Evolutionary conservation across 2,113 vertebrate genomes (phyloP), one percentile per base, ranked within the genome.

Genomic region (Lates calcarifer): DNA sequence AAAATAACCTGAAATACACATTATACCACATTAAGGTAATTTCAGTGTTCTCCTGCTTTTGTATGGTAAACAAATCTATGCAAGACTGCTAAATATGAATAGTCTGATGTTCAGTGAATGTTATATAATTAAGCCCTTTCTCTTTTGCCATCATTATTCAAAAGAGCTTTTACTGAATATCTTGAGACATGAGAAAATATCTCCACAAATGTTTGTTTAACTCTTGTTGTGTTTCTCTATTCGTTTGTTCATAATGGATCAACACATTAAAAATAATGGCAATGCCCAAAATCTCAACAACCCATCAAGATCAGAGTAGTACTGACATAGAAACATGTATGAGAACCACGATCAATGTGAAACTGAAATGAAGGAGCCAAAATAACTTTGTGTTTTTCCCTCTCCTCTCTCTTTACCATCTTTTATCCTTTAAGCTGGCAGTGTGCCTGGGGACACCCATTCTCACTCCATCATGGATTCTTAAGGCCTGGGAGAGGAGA

Each of bases 401-500:
- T 18, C 72, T 26, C 24, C 3, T 8, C 15, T 55, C n/a, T 67
- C n/a, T 68, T 39, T 17, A 10, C 45, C 73, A 1, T 74, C 3
- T 61, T 15, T 24, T 29, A 28, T 11, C 13, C 15, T 1, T 77
- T 15, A 9, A 99, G 98, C 87, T 98, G 93, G 98, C 98, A 37
- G 98, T 99, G 57, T 98, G 97, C 81, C 95, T 99, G 92, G 98
- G 98, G 39, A 97, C 97, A 41, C 98, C 98, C 55, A 99, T 99
- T 7, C 93, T 99, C 92, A 98, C 96, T 81, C 95, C 97, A 68
- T 95, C 95, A 39, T 99, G 98, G 98, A 98, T 99, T 92, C 95
- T 94, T 64, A 96, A 96, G 81, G 94, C 98, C 39, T 99, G 98
- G 98, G 97, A 98, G 83, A 96, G 89, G 81, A 95, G 96, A 88